Evolutionary conservation across 2,797 vertebrate genomes (phyloP).

Genomic region (Neomorphus geoffroyi): DNA sequence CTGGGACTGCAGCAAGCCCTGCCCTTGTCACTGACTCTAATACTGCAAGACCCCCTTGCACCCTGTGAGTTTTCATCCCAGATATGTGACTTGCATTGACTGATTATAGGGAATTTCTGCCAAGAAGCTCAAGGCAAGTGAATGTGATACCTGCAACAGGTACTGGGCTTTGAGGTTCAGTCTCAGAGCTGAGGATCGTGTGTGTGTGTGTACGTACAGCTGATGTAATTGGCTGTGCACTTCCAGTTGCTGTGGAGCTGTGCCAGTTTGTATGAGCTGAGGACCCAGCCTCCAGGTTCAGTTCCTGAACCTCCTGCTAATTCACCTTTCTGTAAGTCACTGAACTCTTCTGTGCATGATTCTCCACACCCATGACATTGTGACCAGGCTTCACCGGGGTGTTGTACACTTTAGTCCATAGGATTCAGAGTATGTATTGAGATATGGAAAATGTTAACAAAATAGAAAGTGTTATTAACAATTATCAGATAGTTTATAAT

Average conservation of each 20-base stretch:
- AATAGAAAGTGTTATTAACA: neutral
- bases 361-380: neutral
- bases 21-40: too few relatives aligned
- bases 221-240: neutral
- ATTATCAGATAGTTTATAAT: neutral
- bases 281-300: neutral
- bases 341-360: neutral
- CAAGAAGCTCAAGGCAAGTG: neutral
- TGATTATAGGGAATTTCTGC: neutral
- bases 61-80: neutral
- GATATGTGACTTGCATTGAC: neutral
- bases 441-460: neutral
- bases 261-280: neutral
- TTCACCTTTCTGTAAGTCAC: constrained; percentile 33
- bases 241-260: neutral
- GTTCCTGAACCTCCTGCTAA: constrained; percentile 29
- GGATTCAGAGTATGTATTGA: neutral
- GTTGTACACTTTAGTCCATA: neutral
- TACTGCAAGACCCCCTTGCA: too few relatives aligned
- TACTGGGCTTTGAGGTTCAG: neutral
- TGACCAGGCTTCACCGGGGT: neutral
- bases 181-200: neutral
- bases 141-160: neutral
- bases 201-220: neutral
- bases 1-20: too few relatives aligned